A percentile compares a stretch with the other conserved stretches of the same genome.
These are phyloP conservation scores for Arctopsyche grandis DNA, from an alignment of 1,140 invertebrate species.

Conservation along the genomic window DNA sequence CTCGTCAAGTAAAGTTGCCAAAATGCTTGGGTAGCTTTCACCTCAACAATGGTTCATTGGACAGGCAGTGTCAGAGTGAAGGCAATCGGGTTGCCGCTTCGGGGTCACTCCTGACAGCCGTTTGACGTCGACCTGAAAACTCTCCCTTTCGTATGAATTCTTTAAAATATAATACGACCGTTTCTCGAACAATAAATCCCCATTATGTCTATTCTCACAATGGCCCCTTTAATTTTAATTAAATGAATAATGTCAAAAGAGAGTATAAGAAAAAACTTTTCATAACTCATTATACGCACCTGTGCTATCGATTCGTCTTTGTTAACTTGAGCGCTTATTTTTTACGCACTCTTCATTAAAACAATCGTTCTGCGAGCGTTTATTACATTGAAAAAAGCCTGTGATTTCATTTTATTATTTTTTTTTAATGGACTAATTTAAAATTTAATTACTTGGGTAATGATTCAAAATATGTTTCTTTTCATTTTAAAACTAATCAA, in stretches of 20 bases:
- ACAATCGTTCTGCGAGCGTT: background rate
- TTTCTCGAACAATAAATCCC: slow-evolving; percentile 21
- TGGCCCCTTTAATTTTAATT: slow-evolving; percentile 31
- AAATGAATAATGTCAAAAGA: slow-evolving; percentile 24
- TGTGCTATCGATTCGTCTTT: slow-evolving; percentile 29
- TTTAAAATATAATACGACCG: background rate
- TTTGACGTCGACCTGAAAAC: background rate
- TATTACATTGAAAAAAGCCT: background rate
- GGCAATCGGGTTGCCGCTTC: background rate
- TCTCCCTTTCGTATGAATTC: background rate
- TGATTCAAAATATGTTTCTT: too few relatives aligned
- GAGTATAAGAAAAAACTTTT: slow-evolving; percentile 13
- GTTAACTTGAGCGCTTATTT: slow-evolving; percentile 32
- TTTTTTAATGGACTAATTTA: background rate
- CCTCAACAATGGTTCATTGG: background rate
- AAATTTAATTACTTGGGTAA: too few relatives aligned
- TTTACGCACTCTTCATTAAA: slow-evolving; percentile 24
- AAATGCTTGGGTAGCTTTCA: background rate
- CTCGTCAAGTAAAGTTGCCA: background rate
- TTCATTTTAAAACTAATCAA: too few relatives aligned
- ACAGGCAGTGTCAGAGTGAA: background rate
- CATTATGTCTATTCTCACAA: slow-evolving; percentile 11
- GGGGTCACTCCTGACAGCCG: background rate
- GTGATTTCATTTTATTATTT: background rate
- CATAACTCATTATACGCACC: slow-evolving; percentile 34